A percentile compares a stretch with the other conserved stretches of the same genome.
phyloP scores from a whole-genome alignment of 1,140 invertebrate genomes.

The Rhysida immarginata region DNA sequence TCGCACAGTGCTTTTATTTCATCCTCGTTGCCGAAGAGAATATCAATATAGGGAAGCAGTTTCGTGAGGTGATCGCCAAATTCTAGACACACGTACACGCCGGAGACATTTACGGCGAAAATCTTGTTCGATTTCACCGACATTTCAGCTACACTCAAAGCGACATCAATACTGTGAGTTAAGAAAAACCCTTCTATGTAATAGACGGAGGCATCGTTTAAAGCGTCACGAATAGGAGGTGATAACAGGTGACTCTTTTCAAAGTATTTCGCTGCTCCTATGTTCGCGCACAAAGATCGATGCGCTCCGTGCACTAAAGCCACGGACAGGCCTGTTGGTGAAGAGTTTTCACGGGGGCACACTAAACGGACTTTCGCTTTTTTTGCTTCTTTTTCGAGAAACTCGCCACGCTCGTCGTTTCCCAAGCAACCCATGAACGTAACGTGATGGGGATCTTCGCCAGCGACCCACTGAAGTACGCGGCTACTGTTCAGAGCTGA shows the following conservation, averaged over 20 bases:
- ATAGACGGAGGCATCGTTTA: conserved; percentile 35
- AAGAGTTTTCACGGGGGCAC: conserved; percentile 26
- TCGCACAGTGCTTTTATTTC: conserved; percentile 48
- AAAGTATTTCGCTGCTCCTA: conserved; percentile 42
- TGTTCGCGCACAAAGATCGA: conserved; percentile 42
- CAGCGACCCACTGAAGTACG: not conserved
- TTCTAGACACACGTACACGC: conserved; percentile 48
- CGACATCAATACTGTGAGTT: conserved; percentile 38
- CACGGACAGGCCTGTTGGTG: conserved; percentile 49
- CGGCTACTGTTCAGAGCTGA: not conserved
- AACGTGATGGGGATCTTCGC: not conserved
- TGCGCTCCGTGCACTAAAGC: conserved; percentile 42
- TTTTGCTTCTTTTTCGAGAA: not conserved
- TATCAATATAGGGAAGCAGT: conserved; percentile 44
- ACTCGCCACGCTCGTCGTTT: not conserved
- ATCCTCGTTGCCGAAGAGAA: conserved; percentile 57
- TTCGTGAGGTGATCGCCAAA: conserved; percentile 36
- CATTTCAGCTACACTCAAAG: conserved; percentile 41
- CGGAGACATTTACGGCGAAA: conserved; percentile 53
- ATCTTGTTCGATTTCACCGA: conserved; percentile 37
- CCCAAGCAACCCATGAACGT: not conserved
- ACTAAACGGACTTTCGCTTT: conserved; percentile 24
- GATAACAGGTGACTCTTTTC: conserved; percentile 27
- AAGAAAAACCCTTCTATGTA: conserved; percentile 49
- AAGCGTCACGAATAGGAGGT: conserved; percentile 3